phyloP scores from a whole-genome alignment of 2,113 vertebrate genomes.

The Mirounga angustirostris region DNA sequence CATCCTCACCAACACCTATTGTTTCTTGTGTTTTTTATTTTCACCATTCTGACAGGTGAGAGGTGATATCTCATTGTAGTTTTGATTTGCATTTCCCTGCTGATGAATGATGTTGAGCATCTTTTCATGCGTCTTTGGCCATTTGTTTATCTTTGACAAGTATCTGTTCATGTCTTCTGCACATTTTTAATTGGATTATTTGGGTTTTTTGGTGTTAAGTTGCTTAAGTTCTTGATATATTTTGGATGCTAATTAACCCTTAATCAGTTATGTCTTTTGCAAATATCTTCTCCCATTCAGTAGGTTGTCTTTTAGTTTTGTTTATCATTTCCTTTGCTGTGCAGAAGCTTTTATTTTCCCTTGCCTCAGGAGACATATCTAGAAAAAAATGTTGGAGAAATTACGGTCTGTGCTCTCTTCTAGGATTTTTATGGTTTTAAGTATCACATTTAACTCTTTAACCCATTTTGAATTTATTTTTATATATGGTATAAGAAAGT shows the following conservation, averaged over 20 bases:
- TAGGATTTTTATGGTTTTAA: background rate
- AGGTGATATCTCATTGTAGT: background rate
- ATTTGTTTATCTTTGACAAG: background rate
- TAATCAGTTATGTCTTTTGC: background rate
- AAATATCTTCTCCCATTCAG: background rate
- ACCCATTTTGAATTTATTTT: background rate
- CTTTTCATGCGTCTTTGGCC: background rate
- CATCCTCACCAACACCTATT: background rate
- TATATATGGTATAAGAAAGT: background rate
- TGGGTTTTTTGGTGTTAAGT: background rate
- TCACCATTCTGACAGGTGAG: background rate
- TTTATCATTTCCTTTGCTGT: background rate
- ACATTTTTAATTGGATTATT: background rate
- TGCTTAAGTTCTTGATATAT: background rate
- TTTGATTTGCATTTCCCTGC: background rate
- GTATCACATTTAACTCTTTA: background rate
- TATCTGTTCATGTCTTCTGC: background rate
- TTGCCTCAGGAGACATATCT: background rate
- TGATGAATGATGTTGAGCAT: background rate
- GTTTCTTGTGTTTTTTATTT: background rate
- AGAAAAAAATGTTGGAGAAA: background rate
- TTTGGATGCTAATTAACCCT: background rate
- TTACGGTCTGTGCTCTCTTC: background rate
- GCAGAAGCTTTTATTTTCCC: background rate
- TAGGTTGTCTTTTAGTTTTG: background rate